Base-by-base conservation (phyloP, 2,888 invertebrate species). In the Pammene aurita region DNA sequence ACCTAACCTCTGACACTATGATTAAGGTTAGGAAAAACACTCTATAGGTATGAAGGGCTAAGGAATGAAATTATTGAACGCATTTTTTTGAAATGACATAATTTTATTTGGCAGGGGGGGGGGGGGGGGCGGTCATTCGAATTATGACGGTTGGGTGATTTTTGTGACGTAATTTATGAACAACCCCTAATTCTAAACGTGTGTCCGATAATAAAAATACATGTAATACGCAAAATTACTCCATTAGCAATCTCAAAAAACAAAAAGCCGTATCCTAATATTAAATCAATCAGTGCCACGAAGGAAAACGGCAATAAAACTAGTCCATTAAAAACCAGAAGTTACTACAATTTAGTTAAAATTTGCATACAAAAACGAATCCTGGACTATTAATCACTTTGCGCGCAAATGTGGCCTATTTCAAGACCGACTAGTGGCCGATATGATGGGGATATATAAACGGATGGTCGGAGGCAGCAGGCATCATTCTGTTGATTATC, bases 401-500 rank as follows among this genome's bases (percentile, higher is more conserved):
- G 14, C 26, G 16, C 26, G 56, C 38, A 34, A 56, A 42, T 16
- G n/a, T 72, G 74, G 76, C 75, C 74, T 75, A 80, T 77, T 77
- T 82, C 83, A 82, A 84, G 83, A 75, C 75, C 78, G 76, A 73
- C 80, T 44, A 78, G 80, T 82, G 79, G 76, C 78, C 76, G 77
- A 64, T 61, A 18, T 46, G 44, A 26, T 50, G 7, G 16, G 35
- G 60, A 50, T 87, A 85, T 88, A 88, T 79, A 88, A 86, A 76
- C 77, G 67, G 71, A 69, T 68, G 72, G 67, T 7, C 66, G 55
- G 72, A 54, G 57, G 66, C 71, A 68, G 46, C 70, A 69, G 57
- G 74, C 76, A 84, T 84, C 86, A 87, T 84, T 88, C 79, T 72
- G 81, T 80, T 83, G 75, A 82, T 76, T 79, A 76, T 77, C 75